Base-by-base conservation (phyloP, 2,113 vertebrate species). In the Eleginops maclovinus region DNA sequence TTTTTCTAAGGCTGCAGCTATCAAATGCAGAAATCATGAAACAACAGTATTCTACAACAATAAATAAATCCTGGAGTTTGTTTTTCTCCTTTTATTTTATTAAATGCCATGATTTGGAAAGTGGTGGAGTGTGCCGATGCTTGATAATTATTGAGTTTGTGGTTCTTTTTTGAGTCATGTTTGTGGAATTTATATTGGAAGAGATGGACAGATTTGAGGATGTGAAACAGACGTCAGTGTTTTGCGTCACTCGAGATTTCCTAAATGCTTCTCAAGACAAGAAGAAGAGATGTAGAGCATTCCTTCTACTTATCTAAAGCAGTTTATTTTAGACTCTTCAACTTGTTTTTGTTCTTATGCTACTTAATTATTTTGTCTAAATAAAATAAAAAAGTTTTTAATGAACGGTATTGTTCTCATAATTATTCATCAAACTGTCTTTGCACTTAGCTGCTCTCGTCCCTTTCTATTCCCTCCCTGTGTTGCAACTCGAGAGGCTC, bases 301-400 rank as follows among this genome's bases (percentile, higher is more conserved):
- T 46, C 26, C 1, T 6, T 53, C 59, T 47, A 31, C 61, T 79
- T 28, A 7, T 59, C n/a, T 9, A 43, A 70, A 55, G 43, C 31
- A 40, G 16, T 24, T 51, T 85, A 44, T 83, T 84, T 5, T 68
- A 41, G 60, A 62, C 28, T 66, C 24, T 64, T 50, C 13, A 68
- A 22, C 2, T 41, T 49, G 44, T 40, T 76, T 70, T 66, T 72
- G 76, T 71, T 36, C 26, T 73, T 71, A 56, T 72, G 7, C 21
- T 71, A 43, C 17, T 44, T 74, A 79, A 84, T 83, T 78, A 82
- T 83, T 91, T 85, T 89, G 77, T 76, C 22, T 21, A 66, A 92
- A 92, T 90, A 87, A 90, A 83, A 63, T n/a, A 77, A 65, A 77
- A 72, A 61, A 15, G 1, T 87, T 61, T 91, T 85, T 41, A 79